Conservation (phyloP, 1,140 invertebrate species). For the Odontomachus brunneus region DNA sequence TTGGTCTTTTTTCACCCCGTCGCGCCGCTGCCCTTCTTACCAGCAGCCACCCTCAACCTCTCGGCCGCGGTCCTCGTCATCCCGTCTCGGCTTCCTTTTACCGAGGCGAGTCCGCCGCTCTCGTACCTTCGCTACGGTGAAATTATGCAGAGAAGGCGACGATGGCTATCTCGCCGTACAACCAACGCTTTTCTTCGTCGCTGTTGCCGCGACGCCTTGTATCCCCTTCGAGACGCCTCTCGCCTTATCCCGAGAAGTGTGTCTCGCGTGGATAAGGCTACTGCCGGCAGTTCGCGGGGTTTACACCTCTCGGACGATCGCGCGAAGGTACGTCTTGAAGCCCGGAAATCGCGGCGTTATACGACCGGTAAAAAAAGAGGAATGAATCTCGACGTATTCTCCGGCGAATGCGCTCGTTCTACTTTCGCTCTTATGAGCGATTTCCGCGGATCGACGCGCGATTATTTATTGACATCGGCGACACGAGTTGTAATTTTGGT, state of each 20-base stretch:
- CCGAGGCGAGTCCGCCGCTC: slow-evolving; percentile 17
- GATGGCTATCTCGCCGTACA: slow-evolving; percentile 74
- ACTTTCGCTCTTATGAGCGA: slow-evolving; percentile 13
- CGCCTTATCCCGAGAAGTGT: slow-evolving; percentile 37
- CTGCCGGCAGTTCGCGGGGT: slow-evolving; percentile 31
- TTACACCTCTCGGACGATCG: slow-evolving; percentile 50
- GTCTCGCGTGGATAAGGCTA: slow-evolving; percentile 53
- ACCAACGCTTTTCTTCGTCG: slow-evolving; percentile 43
- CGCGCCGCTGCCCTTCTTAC: slow-evolving; percentile 1
- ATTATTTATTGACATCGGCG: not conserved
- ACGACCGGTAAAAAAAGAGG: slow-evolving; percentile 21
- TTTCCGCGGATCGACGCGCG: not conserved
- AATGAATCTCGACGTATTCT: slow-evolving; percentile 22
- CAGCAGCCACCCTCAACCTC: not conserved
- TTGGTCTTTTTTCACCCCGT: slow-evolving; percentile 55
- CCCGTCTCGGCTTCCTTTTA: slow-evolving; percentile 40
- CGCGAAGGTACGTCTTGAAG: slow-evolving; percentile 14
- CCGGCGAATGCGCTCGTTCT: not conserved
- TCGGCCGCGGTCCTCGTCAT: slow-evolving; percentile 1
- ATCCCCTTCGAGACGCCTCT: slow-evolving; percentile 25
- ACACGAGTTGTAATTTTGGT: too few species aligned
- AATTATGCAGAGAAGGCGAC: slow-evolving; percentile 80
- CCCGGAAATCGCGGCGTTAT: slow-evolving; percentile 15
- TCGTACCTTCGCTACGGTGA: slow-evolving; percentile 61
- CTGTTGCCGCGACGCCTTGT: slow-evolving; percentile 30